phyloP scores from a whole-genome alignment of 2,888 invertebrate species.

The Agrotis segetum region DNA sequence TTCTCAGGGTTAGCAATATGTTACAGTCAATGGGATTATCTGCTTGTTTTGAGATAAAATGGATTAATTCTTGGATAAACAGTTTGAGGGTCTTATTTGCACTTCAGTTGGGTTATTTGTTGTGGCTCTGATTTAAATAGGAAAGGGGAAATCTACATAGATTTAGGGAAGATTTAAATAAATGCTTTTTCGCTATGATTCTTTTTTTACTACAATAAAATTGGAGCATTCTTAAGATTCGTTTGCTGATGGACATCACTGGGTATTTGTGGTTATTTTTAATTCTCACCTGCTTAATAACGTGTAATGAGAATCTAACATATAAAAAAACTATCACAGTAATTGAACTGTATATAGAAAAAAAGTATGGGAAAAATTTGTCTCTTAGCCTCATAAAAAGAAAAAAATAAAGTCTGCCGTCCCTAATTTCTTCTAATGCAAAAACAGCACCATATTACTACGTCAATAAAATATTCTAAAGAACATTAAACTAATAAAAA shows the following conservation, averaged over 20 bases:
- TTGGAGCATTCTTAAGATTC: too few species aligned
- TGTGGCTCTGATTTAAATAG: not conserved
- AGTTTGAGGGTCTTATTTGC: conserved; percentile 58
- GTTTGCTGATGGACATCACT: too few species aligned
- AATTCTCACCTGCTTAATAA: too few species aligned
- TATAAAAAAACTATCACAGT: too few species aligned
- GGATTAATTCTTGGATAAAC: conserved; percentile 66
- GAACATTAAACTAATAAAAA: conserved; percentile 59
- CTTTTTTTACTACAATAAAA: not conserved
- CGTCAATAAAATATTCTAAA: conserved; percentile 31
- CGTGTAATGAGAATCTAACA: too few species aligned
- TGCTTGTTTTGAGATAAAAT: conserved; percentile 74
- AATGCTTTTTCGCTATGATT: not conserved
- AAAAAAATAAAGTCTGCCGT: conserved; percentile 16
- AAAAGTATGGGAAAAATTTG: conserved; percentile 7
- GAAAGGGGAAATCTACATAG: not conserved
- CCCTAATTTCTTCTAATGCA: conserved; percentile 33
- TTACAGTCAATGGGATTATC: conserved; percentile 82
- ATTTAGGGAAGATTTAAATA: not conserved
- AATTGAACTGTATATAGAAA: not conserved
- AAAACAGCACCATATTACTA: conserved; percentile 27
- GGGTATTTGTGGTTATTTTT: too few species aligned
- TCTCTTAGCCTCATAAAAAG: not conserved
- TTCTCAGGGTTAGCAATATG: conserved; percentile 84
- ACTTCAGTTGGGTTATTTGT: conserved; percentile 22